Evolutionary conservation across 1,140 invertebrate species (phyloP), one percentile per base, ranked within the genome.

Genomic region (Drosophila tropicalis): DNA sequence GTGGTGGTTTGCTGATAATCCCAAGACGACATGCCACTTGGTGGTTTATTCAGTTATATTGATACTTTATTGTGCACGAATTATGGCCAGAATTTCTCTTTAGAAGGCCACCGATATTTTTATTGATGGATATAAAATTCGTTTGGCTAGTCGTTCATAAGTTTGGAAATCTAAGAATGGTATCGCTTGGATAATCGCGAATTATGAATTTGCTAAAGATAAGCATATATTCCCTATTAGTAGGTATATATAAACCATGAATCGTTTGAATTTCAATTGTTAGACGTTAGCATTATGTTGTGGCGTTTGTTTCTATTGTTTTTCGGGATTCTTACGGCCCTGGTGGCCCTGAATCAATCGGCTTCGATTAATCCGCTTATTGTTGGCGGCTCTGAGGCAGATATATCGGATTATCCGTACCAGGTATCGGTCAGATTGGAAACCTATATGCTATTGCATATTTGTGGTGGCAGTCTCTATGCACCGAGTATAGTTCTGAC

Each of bases 401-500:
- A 86, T 25, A 87, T 86, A 2, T 54, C 32, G 0, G 57, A 79
- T 17, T 86, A 58, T 70, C 82, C 82, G 5, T 86, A 86, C 29
- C 82, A 86, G 61, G 82, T 86, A 3, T 86, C 82, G 6, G 82
- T 86, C 36, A 83, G 82, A 12, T 64, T 86, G 57, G 83, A 86
- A 54, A 82, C 82, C n/a, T 86, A 86, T 34, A 86, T 86, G 79
- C 29, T 86, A 41, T 79, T 86, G 6, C 82, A 86, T 25, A 86
- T 86, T 39, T 86, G 82, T 41, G 82, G 82, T 0, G 82, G 82
- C 9, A 70, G 83, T 29, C 85, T 95, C 17, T 93, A 94, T 47
- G 93, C 93, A 1, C 91, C 93, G 1, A 82, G 86, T 2, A 93
- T 94, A 13, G 92, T 94, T 9, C 34, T 95, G 1, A 94, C 94